Percentiles rank a stretch among this genome's conserved stretches.
These are phyloP conservation scores for Latrodectus hesperus DNA, from an alignment of 2,888 invertebrate genomes.

Conservation along the genomic window DNA sequence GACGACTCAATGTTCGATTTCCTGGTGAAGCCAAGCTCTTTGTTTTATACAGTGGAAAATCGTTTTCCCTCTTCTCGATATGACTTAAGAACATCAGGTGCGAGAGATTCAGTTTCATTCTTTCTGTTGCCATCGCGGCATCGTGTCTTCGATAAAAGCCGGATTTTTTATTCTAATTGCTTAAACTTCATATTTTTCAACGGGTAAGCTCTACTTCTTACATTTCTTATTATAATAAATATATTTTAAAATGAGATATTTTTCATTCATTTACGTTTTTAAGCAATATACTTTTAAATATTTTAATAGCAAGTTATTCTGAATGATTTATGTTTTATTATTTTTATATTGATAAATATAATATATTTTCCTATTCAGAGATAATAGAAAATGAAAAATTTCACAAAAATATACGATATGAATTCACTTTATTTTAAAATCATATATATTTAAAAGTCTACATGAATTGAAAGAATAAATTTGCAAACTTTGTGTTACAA, in stretches of 20 bases:
- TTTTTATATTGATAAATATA: too few relatives aligned
- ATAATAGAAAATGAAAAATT: too few relatives aligned
- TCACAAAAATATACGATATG: too few relatives aligned
- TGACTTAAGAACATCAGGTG: constrained; percentile 55
- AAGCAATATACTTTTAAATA: too few relatives aligned
- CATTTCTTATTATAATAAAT: neutral
- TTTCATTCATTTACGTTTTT: neutral
- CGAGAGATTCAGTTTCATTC: constrained; percentile 30
- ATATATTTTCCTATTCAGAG: too few relatives aligned
- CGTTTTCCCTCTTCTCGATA: constrained; percentile 51
- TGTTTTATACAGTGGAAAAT: neutral
- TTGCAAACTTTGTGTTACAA: too few relatives aligned
- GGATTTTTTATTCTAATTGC: neutral
- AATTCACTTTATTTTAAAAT: too few relatives aligned
- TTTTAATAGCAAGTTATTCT: too few relatives aligned
- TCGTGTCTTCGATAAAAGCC: neutral
- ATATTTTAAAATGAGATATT: constrained; percentile 10
- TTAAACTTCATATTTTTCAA: neutral
- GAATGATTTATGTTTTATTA: too few relatives aligned
- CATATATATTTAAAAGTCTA: too few relatives aligned
- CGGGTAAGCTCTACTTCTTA: neutral
- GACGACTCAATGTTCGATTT: neutral
- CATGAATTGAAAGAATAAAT: too few relatives aligned
- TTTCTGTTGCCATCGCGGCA: constrained; percentile 20
- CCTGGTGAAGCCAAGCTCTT: neutral